Evolutionary conservation across 2,113 vertebrate genomes (phyloP), one percentile per base, ranked within the genome.

Genomic region (Phoxinus phoxinus): DNA sequence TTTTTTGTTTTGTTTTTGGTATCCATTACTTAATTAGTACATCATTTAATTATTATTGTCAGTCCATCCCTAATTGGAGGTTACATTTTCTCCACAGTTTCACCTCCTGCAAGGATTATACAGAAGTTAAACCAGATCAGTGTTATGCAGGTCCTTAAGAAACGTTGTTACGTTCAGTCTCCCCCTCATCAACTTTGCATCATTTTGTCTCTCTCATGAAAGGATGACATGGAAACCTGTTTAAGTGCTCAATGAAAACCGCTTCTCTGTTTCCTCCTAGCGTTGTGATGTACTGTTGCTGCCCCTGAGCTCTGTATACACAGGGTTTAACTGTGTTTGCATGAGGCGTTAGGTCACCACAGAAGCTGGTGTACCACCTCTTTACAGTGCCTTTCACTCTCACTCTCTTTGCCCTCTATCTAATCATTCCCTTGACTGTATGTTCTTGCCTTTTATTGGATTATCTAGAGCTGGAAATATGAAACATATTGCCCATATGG

Each of bases 321-420:
- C 61, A 44, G 30, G 83, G 63, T 63, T 85, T 79, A 85, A 79
- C 78, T 74, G 61, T 88, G 85, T 86, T 89, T 88, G 82, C 84
- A 19, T 59, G 51, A 58, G 56, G 81, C 53, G 75, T 72, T 71
- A 85, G 79, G 63, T 63, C 73, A 81, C 35, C 75, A 63, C 63
- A 59, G 84, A 82, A 84, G 76, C 78, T 81, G 59, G 15, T 65
- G 41, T 81, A 81, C 17, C 25, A 81, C 9, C 27, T 32, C 46
- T 27, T 81, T 69, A 81, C 61, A 81, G 58, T 32, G 32, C 51
- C 32, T 25, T 35, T 19, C 25, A 9, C 77, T 32, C 71, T 27
- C 53, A 7, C 48, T 19, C 6, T 4, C 19, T 51, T 65, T 44
- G 59, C 41, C 61, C 51, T 79, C 19, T 67, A 37, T 86, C 44